Evolutionary conservation across 2,113 vertebrate genomes (phyloP).

Genomic region (Aptenodytes forsteri): DNA sequence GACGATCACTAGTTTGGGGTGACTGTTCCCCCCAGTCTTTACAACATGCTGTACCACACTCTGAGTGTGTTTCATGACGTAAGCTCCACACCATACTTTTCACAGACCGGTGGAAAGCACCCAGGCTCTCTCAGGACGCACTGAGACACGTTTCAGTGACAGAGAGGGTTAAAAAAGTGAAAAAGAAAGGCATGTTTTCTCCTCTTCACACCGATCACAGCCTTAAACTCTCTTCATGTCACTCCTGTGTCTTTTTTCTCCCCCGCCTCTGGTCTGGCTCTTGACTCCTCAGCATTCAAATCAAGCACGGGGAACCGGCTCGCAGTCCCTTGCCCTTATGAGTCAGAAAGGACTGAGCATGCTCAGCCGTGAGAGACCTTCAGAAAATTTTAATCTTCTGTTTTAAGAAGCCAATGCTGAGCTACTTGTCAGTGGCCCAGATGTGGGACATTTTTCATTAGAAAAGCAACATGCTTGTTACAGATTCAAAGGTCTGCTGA

Average conservation of each 20-base stretch:
- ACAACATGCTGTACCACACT: background rate
- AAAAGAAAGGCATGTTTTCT: background rate
- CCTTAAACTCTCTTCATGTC: background rate
- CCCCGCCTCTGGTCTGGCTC: background rate
- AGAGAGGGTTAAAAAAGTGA: background rate
- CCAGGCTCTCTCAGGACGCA: background rate
- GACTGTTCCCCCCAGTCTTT: background rate
- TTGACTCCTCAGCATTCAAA: background rate
- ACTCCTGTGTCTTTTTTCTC: background rate
- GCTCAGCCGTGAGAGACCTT: rapidly evolving
- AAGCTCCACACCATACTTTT: background rate
- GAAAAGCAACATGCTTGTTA: background rate
- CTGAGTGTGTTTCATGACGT: background rate
- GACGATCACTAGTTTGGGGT: background rate
- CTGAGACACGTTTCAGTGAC: background rate
- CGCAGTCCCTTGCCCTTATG: background rate
- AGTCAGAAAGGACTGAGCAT: background rate
- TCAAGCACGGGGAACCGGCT: background rate
- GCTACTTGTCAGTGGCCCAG: background rate
- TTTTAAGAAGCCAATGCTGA: background rate
- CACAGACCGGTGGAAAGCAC: background rate
- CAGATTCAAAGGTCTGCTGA: background rate
- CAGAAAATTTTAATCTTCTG: background rate
- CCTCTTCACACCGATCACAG: background rate
- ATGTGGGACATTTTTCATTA: background rate